Evolutionary conservation across 2,888 invertebrate species (phyloP), one percentile per base, ranked within the genome.

Genomic region (Chaetogeoica ovagalla): DNA sequence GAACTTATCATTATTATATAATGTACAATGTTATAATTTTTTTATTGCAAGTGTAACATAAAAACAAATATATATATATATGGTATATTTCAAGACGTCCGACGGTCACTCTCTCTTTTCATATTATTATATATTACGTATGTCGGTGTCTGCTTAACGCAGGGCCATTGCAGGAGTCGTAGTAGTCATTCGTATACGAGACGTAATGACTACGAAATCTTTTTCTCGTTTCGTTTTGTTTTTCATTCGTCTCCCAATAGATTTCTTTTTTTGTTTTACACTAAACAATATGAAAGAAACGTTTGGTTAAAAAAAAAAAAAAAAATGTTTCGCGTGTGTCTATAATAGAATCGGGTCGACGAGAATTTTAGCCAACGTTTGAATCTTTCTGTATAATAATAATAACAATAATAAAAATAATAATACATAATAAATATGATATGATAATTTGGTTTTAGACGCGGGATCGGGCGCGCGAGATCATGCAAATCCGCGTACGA

Each of bases 341-440:
- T 79, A 11, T 63, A 70, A 63, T 37, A 63, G 70, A 79, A 79
- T 70, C 23, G 62, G 77, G 63, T 79, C 55, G 70, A 37, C 23
- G 57, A 70, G 9, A 30, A 77, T 77, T 70, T 48, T 8, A 70
- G 70, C 63, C 77, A 79, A 79, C 70, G 77, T 69, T n/a, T n/a
- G n/a, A n/a, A 48, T 55, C 37, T 30, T 70, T 30, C 30, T 30
- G 30, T 30, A 30, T 30, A 30, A 30, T 30, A 30, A 30, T 30
- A 30, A 30, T 30, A 30, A 30, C 4, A 30, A 30, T 30, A 30
- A 30, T 30, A 30, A n/a, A n/a, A 30, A 30, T 30, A 30, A 30
- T 30, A 30, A 30, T 30, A 30, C n/a, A 30, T 30, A 30, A 30
- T 30, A 30, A 30, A 30, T 30, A 30, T 30, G 30, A n/a, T 30